These are phyloP conservation scores for human DNA, from an alignment of 2,113 vertebrate genomes.

Conservation along the genomic window GRCh38 chr2:241608501-241609000, in stretches of 20 bases:
- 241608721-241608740: neutral
- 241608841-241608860: neutral
- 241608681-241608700: neutral
- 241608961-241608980: neutral
- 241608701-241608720: accelerated
- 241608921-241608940: no score
- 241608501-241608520: neutral
- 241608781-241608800: neutral
- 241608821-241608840: neutral
- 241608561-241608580: neutral
- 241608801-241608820: neutral
- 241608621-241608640: neutral
- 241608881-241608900: no score
- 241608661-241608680: neutral
- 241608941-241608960: neutral
- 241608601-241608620: accelerated
- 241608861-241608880: neutral
- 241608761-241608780: neutral
- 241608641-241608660: accelerated
- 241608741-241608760: accelerated
- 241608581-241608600: neutral
- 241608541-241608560: neutral
- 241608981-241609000: neutral
- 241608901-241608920: neutral
- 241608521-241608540: no score